Percentiles rank a stretch among this genome's conserved stretches.
phyloP scores from a whole-genome alignment of 2,888 invertebrate species.

The Cerastis rubricosa region DNA sequence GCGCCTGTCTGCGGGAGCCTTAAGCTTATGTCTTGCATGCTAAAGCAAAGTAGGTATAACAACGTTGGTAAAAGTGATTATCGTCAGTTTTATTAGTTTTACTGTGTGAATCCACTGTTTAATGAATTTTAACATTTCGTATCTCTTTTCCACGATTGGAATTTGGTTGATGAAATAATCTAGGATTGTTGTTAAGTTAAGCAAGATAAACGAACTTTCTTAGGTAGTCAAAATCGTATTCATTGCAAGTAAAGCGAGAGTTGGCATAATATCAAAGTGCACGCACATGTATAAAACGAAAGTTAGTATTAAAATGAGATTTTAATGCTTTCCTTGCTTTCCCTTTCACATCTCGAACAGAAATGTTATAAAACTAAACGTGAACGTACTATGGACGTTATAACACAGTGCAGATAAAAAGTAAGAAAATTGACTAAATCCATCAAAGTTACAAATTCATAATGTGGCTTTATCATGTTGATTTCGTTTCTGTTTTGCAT shows the following conservation, averaged over 20 bases:
- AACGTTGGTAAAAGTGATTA: constrained; percentile 7
- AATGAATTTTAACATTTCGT: background rate
- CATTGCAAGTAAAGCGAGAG: constrained; percentile 41
- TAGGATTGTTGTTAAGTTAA: background rate
- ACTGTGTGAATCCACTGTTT: background rate
- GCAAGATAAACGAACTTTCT: background rate
- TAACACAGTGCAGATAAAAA: background rate
- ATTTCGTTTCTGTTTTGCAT: background rate
- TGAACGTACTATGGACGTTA: background rate
- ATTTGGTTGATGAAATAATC: background rate
- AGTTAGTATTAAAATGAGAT: constrained; percentile 51
- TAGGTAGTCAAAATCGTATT: background rate
- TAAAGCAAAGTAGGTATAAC: constrained; percentile 4
- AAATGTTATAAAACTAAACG: constrained; percentile 39
- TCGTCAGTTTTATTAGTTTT: background rate
- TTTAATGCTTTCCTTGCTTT: constrained; percentile 59
- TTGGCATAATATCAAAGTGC: constrained; percentile 46
- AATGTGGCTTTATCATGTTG: background rate
- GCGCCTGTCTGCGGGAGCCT: no score
- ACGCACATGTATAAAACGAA: constrained; percentile 57
- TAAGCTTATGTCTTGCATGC: background rate
- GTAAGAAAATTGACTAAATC: background rate
- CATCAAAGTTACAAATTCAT: background rate
- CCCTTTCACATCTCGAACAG: constrained; percentile 59
- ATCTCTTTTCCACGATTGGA: background rate